Evolutionary conservation across 2,888 invertebrate species (phyloP).

Genomic region (Volucella zonaria): DNA sequence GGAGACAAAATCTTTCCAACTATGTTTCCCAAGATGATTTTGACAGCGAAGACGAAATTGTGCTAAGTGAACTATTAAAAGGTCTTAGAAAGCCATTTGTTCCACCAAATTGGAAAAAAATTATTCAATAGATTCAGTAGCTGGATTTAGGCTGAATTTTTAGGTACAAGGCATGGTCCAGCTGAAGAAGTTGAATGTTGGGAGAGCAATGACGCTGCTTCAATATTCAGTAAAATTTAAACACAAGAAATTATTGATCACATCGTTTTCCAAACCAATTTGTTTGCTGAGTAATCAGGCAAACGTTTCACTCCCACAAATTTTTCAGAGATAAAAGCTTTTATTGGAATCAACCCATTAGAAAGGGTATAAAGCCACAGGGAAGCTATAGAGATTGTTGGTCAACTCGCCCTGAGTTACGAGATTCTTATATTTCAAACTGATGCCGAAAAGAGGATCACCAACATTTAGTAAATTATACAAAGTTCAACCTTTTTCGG

Average conservation of each 20-base stretch:
- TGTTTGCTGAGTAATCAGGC: no score
- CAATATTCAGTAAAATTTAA: constrained; percentile 21
- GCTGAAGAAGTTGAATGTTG: constrained; percentile 22
- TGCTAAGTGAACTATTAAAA: constrained; percentile 4
- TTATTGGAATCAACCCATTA: constrained; percentile 29
- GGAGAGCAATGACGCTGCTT: constrained; percentile 15
- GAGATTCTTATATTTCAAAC: constrained; percentile 15
- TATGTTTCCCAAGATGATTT: no score
- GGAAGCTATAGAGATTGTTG: constrained; percentile 22
- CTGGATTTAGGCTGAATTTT: constrained; percentile 21
- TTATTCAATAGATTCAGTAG: no score
- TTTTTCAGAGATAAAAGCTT: constrained; percentile 23
- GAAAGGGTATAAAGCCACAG: constrained; percentile 24
- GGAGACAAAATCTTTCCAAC: no score
- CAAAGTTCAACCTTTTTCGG: constrained; percentile 11
- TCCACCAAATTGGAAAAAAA: constrained; percentile 17
- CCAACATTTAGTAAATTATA: not conserved
- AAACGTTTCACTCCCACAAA: no score
- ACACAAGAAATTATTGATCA: constrained; percentile 23
- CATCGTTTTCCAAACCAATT: constrained; percentile 6
- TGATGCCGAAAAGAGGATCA: constrained; percentile 21
- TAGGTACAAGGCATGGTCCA: not conserved
- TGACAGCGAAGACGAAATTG: no score
- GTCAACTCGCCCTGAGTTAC: constrained; percentile 25
- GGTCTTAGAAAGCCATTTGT: no score